Evolutionary conservation across 2,888 invertebrate genomes (phyloP).

Genomic region (Tachina fera): DNA sequence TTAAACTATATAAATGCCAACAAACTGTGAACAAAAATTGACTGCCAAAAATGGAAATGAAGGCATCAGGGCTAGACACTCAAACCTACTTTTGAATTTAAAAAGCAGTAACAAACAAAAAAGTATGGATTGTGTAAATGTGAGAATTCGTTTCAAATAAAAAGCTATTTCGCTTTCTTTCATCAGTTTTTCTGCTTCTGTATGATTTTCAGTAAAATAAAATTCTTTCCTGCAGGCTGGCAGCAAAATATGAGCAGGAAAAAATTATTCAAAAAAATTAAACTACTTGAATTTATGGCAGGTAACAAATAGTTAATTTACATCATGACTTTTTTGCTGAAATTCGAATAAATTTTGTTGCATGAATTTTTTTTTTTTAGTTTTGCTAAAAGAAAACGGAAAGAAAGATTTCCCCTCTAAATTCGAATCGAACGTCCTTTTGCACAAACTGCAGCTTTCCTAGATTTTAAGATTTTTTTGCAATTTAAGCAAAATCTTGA

Average conservation of each 20-base stretch:
- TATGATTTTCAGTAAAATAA: neutral
- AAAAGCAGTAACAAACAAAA: neutral
- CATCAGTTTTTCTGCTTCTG: neutral
- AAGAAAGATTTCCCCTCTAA: no score
- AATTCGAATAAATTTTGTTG: no score
- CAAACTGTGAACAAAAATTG: slow-evolving; percentile 26
- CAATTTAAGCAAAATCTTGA: no score
- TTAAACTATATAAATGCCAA: neutral
- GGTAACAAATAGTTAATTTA: neutral
- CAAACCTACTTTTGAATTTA: neutral
- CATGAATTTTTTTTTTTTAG: no score
- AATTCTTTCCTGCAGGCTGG: neutral
- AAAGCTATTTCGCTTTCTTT: neutral
- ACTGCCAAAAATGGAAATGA: slow-evolving; percentile 47
- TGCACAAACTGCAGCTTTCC: no score
- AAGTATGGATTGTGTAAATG: neutral
- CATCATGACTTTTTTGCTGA: no score
- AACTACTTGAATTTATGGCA: neutral
- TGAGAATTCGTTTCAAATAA: neutral
- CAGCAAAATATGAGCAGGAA: no score
- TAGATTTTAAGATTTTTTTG: no score
- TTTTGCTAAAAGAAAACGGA: no score
- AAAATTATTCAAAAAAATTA: slow-evolving; percentile 1
- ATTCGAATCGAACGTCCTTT: no score
- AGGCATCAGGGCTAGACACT: slow-evolving; percentile 21